Evolutionary conservation across 2,113 vertebrate species (phyloP).

Genomic region (Boulengeromyrus knoepffleri): DNA sequence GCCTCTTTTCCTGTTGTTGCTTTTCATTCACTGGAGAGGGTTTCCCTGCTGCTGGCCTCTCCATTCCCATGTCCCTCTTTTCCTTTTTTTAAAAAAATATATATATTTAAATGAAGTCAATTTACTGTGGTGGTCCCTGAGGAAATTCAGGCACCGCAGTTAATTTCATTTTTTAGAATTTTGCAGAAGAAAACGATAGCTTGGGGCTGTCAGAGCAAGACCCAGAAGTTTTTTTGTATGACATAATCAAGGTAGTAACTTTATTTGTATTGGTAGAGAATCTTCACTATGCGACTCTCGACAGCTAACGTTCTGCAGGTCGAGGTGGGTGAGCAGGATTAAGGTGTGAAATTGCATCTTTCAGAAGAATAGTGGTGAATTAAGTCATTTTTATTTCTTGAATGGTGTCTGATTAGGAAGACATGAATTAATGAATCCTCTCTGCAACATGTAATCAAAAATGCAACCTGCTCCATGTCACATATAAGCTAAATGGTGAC

Average conservation of each 20-base stretch:
- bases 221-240: conserved; percentile 8
- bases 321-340: not conserved
- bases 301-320: not conserved
- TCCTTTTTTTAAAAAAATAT: conserved; percentile 11
- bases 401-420: not conserved
- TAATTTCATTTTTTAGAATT: conserved; percentile 25
- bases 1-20: conserved; percentile 10
- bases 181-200: conserved; percentile 16
- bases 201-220: conserved; percentile 13
- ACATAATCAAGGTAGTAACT: conserved; percentile 25
- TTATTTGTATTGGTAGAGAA: conserved; percentile 17
- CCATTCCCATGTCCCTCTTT: not conserved
- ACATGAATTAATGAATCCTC: not conserved
- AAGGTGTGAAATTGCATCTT: not conserved
- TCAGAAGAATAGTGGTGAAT: not conserved
- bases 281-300: not conserved
- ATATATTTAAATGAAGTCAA: conserved; percentile 25
- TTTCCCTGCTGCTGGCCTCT: conserved; percentile 11
- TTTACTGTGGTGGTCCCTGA: conserved; percentile 16
- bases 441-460: not conserved
- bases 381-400: not conserved
- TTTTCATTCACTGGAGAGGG: not conserved
- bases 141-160: conserved; percentile 26
- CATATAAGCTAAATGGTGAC: not conserved
- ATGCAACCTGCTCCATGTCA: not conserved